Evolutionary conservation across 2,113 vertebrate species (phyloP).

Genomic region (Pelecanus crispus): DNA sequence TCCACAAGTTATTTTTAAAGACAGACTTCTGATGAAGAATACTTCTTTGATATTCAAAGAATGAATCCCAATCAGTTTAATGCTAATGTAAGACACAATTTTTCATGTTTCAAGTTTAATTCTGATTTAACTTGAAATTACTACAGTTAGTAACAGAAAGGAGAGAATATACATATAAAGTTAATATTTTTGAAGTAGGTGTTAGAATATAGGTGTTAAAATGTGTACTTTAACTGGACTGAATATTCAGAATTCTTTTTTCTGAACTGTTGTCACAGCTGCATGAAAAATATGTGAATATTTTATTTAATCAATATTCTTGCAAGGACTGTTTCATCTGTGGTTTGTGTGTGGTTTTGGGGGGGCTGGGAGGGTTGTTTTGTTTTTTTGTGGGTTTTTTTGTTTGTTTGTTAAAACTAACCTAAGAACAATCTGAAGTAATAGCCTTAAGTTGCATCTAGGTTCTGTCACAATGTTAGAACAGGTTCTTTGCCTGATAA

Average conservation of each 20-base stretch:
- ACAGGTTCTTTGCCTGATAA: conserved; percentile 26
- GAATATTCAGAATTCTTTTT: not conserved
- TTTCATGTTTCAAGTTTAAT: not conserved
- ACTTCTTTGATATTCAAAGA: not conserved
- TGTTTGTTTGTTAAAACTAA: not conserved
- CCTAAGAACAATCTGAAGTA: not conserved
- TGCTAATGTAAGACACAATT: not conserved
- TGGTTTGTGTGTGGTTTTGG: not conserved
- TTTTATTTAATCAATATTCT: not conserved
- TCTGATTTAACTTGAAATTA: not conserved
- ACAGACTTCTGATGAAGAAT: not conserved
- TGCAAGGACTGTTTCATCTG: not conserved
- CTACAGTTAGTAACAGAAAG: not conserved
- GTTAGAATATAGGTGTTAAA: not conserved
- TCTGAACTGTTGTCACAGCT: not conserved
- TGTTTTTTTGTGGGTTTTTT: not conserved
- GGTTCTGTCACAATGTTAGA: conserved; percentile 29
- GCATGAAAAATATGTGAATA: not conserved
- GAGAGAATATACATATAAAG: not conserved
- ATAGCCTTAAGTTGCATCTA: conserved; percentile 17
- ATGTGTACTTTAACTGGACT: not conserved
- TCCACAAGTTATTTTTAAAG: not conserved
- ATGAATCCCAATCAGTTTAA: not conserved
- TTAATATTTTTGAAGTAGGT: not conserved
- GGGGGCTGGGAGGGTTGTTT: not conserved